Percentiles rank a stretch among this genome's conserved stretches.
phyloP scores from a whole-genome alignment of 2,113 vertebrate genomes.

The Pangasianodon hypophthalmus region DNA sequence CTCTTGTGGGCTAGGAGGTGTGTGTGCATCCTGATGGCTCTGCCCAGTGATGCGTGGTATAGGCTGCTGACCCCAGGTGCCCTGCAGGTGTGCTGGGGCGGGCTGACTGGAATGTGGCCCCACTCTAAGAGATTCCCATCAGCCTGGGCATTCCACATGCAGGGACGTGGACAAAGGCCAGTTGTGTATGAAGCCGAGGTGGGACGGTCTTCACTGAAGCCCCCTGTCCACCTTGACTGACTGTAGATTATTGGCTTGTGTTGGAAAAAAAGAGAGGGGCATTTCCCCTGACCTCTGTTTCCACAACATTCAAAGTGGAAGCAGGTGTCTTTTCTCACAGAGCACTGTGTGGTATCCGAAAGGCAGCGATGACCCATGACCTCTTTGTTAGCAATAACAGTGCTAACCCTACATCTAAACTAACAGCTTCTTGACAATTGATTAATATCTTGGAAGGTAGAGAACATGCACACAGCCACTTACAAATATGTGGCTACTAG shows the following conservation, averaged over 20 bases:
- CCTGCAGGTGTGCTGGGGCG: conserved; percentile 74
- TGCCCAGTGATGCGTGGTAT: conserved; percentile 51
- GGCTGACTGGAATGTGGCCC: conserved; percentile 65
- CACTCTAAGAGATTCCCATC: conserved; percentile 69
- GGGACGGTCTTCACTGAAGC: conserved; percentile 25
- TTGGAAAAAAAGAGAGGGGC: neutral
- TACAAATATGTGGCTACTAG: conserved; percentile 27
- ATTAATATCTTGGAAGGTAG: conserved; percentile 6
- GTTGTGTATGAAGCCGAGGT: conserved; percentile 34
- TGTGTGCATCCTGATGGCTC: conserved; percentile 7
- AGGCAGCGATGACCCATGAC: conserved; percentile 18
- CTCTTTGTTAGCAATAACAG: neutral
- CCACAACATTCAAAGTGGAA: conserved; percentile 53
- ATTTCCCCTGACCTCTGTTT: conserved; percentile 43
- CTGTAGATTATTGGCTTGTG: conserved; percentile 46
- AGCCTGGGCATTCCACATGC: conserved; percentile 68
- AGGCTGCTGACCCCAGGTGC: conserved; percentile 71
- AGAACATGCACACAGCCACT: conserved; percentile 2
- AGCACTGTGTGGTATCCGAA: conserved; percentile 17
- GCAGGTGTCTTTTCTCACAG: conserved; percentile 47
- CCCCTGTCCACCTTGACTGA: conserved; percentile 42
- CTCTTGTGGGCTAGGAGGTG: conserved; percentile 4
- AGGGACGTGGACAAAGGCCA: conserved; percentile 48
- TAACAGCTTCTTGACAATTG: neutral
- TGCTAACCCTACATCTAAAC: neutral